A percentile compares a stretch with the other conserved stretches of the same genome.
These are phyloP conservation scores for Lasioglossum morio DNA, from an alignment of 2,888 invertebrate genomes.

Conservation along the genomic window DNA sequence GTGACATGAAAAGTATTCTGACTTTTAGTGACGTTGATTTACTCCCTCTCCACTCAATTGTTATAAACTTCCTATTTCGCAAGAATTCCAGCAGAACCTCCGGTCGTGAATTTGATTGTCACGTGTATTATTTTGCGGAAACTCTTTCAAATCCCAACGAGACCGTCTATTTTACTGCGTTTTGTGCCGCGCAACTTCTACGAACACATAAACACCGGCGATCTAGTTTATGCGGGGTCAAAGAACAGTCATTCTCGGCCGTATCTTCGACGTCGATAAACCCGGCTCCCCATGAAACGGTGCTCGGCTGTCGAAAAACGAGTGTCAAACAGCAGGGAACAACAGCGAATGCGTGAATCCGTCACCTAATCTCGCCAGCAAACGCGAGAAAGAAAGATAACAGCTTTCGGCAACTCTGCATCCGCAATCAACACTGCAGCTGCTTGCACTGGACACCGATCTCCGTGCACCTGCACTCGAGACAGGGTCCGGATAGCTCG, in stretches of 20 bases:
- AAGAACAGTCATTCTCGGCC: not conserved
- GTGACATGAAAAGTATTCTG: no score
- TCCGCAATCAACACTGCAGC: slow-evolving; percentile 86
- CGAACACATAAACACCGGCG: not conserved
- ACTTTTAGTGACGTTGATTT: not conserved
- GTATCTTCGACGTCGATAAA: not conserved
- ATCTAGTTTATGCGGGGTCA: not conserved
- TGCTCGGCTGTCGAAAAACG: not conserved
- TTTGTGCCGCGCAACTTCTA: not conserved
- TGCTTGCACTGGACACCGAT: slow-evolving; percentile 93
- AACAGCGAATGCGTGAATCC: slow-evolving; percentile 38
- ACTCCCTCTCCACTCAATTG: not conserved
- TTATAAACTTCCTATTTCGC: not conserved
- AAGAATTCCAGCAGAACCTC: not conserved
- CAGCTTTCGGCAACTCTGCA: not conserved
- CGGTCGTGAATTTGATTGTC: not conserved
- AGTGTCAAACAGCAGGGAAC: slow-evolving; percentile 13
- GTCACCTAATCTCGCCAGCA: slow-evolving; percentile 13
- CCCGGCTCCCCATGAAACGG: not conserved
- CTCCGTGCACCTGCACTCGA: slow-evolving; percentile 94
- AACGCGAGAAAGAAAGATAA: slow-evolving; percentile 20
- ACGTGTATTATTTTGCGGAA: not conserved
- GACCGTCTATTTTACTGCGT: not conserved
- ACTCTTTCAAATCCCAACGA: not conserved
- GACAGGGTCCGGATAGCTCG: slow-evolving; percentile 92